phyloP scores from a whole-genome alignment of 1,140 invertebrate species.

The Musca domestica region DNA sequence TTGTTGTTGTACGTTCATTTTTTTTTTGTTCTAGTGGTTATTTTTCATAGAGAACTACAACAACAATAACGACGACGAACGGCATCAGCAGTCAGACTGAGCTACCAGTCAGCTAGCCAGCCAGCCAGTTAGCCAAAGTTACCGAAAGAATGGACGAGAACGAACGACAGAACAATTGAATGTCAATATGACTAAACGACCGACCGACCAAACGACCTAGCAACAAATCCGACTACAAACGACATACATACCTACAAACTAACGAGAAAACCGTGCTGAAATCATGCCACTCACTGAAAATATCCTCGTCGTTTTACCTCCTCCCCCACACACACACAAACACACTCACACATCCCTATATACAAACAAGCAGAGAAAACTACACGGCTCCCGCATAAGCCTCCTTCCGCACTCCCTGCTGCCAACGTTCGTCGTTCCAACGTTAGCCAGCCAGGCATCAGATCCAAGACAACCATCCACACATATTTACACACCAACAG shows the following conservation, averaged over 20 bases:
- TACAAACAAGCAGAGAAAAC: constrained; percentile 24
- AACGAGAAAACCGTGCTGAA: constrained; percentile 1
- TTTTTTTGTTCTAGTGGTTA: too few species aligned
- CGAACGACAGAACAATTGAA: neutral
- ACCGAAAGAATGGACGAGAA: too few species aligned
- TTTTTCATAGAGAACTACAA: too few species aligned
- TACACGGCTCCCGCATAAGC: neutral
- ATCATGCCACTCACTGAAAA: constrained; percentile 26
- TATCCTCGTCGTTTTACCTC: constrained; percentile 24
- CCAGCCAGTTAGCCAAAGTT: too few species aligned
- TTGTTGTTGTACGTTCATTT: too few species aligned
- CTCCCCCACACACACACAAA: constrained; percentile 22
- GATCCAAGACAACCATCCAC: neutral
- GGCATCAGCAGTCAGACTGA: too few species aligned
- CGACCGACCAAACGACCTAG: neutral
- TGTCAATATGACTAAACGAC: too few species aligned
- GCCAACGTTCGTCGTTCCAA: neutral
- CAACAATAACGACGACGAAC: too few species aligned
- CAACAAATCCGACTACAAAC: neutral
- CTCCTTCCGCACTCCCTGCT: neutral
- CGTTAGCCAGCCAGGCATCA: constrained; percentile 2
- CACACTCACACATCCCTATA: constrained; percentile 22
- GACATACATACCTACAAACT: neutral
- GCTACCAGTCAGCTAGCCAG: too few species aligned
- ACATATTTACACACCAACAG: neutral